These are phyloP conservation scores for Chloroclysta siterata DNA, from an alignment of 2,888 invertebrate species.

Conservation along the genomic window DNA sequence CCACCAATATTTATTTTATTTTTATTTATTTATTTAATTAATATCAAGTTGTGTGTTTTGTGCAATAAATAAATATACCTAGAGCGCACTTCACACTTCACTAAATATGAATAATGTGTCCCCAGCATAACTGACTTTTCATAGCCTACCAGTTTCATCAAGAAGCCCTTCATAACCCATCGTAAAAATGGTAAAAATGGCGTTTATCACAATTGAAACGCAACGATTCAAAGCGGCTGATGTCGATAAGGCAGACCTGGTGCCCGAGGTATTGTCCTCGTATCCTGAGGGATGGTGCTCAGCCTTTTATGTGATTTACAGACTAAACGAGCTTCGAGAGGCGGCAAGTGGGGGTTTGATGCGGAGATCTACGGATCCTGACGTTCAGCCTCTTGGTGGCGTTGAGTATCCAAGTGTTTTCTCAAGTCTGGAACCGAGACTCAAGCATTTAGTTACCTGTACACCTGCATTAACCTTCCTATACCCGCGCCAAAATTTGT, in stretches of 20 bases:
- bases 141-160: not conserved
- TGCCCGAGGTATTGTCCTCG: slow-evolving; percentile 25
- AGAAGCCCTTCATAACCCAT: slow-evolving; percentile 40
- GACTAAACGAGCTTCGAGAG: slow-evolving; percentile 55
- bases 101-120: not conserved
- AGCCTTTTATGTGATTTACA: slow-evolving; percentile 62
- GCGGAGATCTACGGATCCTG: not conserved
- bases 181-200: slow-evolving; percentile 59
- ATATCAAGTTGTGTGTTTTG: too few species aligned
- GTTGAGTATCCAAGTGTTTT: not conserved
- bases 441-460: too few species aligned
- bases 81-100: not conserved
- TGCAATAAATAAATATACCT: not conserved
- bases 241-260: slow-evolving; percentile 44
- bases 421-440: not conserved
- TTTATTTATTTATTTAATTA: too few species aligned
- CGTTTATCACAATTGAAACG: slow-evolving; percentile 56
- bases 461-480: too few species aligned
- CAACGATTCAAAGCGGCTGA: slow-evolving; percentile 42
- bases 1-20: too few species aligned
- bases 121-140: not conserved
- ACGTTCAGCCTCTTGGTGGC: not conserved
- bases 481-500: too few species aligned
- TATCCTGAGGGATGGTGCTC: slow-evolving; percentile 18
- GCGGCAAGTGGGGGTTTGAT: slow-evolving; percentile 14